Evolutionary conservation across 2,888 invertebrate genomes (phyloP).

Genomic region (Pegoplata infirma): DNA sequence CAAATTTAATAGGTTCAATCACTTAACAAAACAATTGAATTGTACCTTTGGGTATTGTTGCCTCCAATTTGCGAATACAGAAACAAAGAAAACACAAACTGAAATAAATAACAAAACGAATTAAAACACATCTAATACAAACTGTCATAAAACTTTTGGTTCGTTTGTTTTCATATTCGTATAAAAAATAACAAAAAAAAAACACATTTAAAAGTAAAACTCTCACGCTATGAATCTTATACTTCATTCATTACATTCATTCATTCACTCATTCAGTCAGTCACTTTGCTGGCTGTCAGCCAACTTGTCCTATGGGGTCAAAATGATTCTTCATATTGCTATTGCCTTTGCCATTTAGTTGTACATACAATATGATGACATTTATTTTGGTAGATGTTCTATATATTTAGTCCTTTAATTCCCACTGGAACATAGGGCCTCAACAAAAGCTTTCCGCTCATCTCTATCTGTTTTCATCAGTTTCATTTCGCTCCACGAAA

Average conservation of each 20-base stretch:
- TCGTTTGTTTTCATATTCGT: constrained; percentile 1
- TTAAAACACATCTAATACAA: constrained; percentile 3
- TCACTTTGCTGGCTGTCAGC: constrained; percentile 37
- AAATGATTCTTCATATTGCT: constrained; percentile 34
- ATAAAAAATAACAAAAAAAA: constrained; percentile 6
- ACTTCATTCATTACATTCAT: constrained; percentile 16
- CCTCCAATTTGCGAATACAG: neutral
- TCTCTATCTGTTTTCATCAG: too few relatives aligned
- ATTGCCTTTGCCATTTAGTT: constrained; percentile 14
- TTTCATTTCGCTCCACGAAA: too few relatives aligned
- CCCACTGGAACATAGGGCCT: too few relatives aligned
- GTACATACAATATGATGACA: too few relatives aligned
- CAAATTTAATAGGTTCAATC: too few relatives aligned
- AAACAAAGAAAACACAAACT: neutral
- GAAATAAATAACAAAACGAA: constrained; percentile 7
- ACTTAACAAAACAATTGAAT: constrained; percentile 26
- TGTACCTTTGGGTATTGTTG: constrained; percentile 7
- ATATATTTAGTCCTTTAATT: too few relatives aligned
- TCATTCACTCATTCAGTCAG: constrained; percentile 34
- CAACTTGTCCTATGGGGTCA: constrained; percentile 44
- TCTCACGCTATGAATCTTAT: constrained; percentile 44
- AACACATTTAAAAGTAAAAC: constrained; percentile 27
- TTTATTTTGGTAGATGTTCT: too few relatives aligned
- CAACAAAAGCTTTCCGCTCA: too few relatives aligned
- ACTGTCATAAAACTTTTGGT: constrained; percentile 20